Conservation (phyloP, 2,888 invertebrate genomes). For the Drosophila nr. medialis region DNA sequence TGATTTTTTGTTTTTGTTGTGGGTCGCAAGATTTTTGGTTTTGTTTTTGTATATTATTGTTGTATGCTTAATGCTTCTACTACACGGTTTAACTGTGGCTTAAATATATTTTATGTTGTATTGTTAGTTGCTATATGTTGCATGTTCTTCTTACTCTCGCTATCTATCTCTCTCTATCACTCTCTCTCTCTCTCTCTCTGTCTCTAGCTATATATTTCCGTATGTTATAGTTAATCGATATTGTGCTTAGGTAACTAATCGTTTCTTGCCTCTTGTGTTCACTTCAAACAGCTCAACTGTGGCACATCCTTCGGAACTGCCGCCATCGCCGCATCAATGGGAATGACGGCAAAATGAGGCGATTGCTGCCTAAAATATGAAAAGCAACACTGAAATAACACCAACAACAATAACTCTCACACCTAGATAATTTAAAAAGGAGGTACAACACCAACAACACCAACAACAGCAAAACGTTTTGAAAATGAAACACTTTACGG, state of each 20-base stretch:
- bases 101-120: slow-evolving; percentile 44
- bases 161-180: slow-evolving; percentile 7
- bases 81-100: slow-evolving; percentile 16
- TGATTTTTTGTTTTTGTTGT: slow-evolving; percentile 14
- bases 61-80: slow-evolving; percentile 49
- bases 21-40: slow-evolving; percentile 22
- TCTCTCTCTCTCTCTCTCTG: slow-evolving; percentile 2
- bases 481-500: slow-evolving; percentile 19
- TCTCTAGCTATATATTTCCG: slow-evolving; percentile 10
- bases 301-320: slow-evolving; percentile 98
- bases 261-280: slow-evolving; percentile 11
- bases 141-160: slow-evolving; percentile 41
- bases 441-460: slow-evolving; percentile 20
- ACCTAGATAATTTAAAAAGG: slow-evolving; percentile 6
- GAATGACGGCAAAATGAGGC: slow-evolving; percentile 90
- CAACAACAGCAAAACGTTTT: slow-evolving; percentile 20
- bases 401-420: slow-evolving; percentile 16
- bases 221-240: slow-evolving; percentile 3
- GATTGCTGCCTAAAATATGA: slow-evolving; percentile 85
- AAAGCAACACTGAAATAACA: slow-evolving; percentile 59
- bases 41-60: slow-evolving; percentile 31
- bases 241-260: slow-evolving; percentile 13
- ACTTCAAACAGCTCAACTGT: slow-evolving; percentile 92
- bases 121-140: slow-evolving; percentile 33
- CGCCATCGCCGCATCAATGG: slow-evolving; percentile 99